These are phyloP conservation scores for Sebastes wilsoni DNA, from an alignment of 2,797 vertebrate species.

Conservation along the genomic window DNA sequence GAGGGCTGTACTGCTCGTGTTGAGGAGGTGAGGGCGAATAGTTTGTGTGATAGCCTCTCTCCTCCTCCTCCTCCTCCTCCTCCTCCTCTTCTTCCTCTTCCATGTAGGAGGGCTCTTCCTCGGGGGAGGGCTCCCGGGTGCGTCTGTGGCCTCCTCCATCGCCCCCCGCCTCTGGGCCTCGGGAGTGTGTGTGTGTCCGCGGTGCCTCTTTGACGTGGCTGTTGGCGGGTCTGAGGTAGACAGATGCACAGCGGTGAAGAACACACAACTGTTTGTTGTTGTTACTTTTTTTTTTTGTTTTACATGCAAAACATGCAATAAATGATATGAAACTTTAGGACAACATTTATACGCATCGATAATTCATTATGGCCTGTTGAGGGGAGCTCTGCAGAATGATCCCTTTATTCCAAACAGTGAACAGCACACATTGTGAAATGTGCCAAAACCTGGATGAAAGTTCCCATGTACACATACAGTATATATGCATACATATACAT, in stretches of 20 bases:
- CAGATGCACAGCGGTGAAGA: neutral
- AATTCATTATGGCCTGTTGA: neutral
- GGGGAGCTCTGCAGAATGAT: neutral
- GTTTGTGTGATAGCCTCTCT: conserved; percentile 70
- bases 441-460: neutral
- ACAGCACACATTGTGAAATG: neutral
- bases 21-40: conserved; percentile 80
- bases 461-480: neutral
- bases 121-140: conserved; percentile 81
- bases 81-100: conserved; percentile 75
- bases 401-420: neutral
- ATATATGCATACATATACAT: too few relatives aligned
- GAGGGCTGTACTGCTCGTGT: conserved; percentile 74
- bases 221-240: conserved; percentile 65
- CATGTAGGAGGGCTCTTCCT: conserved; percentile 68
- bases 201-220: conserved; percentile 71
- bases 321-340: neutral
- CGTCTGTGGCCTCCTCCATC: conserved; percentile 68
- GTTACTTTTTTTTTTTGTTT: neutral
- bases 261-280: neutral
- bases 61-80: conserved; percentile 74
- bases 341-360: neutral
- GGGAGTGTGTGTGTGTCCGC: conserved; percentile 59
- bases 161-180: conserved; percentile 34
- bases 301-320: neutral